Evolutionary conservation across 2,888 invertebrate genomes (phyloP).

Genomic region (Nyleta sp.): DNA sequence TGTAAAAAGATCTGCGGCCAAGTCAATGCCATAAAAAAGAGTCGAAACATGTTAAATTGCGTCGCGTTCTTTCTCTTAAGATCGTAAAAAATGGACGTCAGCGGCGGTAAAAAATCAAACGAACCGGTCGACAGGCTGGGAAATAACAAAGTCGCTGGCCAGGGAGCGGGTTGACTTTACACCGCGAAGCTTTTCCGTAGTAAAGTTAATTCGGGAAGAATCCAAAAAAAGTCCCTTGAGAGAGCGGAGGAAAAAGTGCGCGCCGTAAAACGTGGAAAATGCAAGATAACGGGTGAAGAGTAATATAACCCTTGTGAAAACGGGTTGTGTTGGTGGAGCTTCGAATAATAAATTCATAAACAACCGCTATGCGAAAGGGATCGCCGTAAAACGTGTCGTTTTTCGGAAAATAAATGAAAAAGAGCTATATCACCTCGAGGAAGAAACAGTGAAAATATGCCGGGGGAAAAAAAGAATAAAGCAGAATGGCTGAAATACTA

Average conservation of each 20-base stretch:
- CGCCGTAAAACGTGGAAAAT: slow-evolving; percentile 69
- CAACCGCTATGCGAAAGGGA: slow-evolving; percentile 71
- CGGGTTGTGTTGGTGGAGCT: slow-evolving; percentile 67
- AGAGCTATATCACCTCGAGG: slow-evolving; percentile 24
- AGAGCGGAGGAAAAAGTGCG: slow-evolving; percentile 55
- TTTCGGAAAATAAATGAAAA: slow-evolving; percentile 56
- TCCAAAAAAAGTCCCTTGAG: slow-evolving; percentile 57
- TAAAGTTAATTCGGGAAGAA: slow-evolving; percentile 77
- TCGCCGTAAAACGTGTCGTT: slow-evolving; percentile 63
- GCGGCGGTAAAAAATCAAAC: slow-evolving; percentile 54
- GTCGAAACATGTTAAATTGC: slow-evolving; percentile 47
- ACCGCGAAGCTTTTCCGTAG: slow-evolving; percentile 72
- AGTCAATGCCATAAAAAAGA: slow-evolving; percentile 65
- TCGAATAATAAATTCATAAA: slow-evolving; percentile 79
- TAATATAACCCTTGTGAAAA: slow-evolving; percentile 71
- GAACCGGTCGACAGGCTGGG: slow-evolving; percentile 49
- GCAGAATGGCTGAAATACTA: slow-evolving; percentile 31
- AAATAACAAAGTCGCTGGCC: slow-evolving; percentile 42
- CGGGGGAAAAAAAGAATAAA: slow-evolving; percentile 12
- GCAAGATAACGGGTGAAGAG: slow-evolving; percentile 70
- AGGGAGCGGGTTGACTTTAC: slow-evolving; percentile 76
- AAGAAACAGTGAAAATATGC: slow-evolving; percentile 29
- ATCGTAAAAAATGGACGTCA: slow-evolving; percentile 68
- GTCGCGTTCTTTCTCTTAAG: slow-evolving; percentile 52
- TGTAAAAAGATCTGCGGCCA: slow-evolving; percentile 29